phyloP scores from a whole-genome alignment of 2,888 invertebrate species.

The Chouioia cunea region DNA sequence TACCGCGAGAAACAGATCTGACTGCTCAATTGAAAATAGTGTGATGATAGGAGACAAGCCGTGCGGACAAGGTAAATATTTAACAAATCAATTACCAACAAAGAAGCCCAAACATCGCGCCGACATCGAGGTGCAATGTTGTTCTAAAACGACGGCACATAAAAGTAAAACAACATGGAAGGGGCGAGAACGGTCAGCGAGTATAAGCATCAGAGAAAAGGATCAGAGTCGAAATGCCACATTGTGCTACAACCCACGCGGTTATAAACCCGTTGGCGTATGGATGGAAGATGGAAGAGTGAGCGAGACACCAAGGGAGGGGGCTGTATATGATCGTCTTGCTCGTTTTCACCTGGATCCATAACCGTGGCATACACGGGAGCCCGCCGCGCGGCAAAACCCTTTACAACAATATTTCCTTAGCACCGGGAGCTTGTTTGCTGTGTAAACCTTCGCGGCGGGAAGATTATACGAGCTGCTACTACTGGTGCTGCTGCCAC shows the following conservation, averaged over 20 bases:
- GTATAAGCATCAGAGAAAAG: too few relatives aligned
- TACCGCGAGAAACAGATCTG: too few relatives aligned
- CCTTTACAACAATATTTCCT: conserved; percentile 60
- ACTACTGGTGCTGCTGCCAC: neutral
- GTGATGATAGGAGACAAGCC: too few relatives aligned
- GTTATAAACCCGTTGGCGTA: conserved; percentile 8
- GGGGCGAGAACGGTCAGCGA: too few relatives aligned
- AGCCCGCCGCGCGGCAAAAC: conserved; percentile 18
- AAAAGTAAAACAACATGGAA: too few relatives aligned
- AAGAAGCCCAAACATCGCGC: neutral
- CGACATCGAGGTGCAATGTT: neutral
- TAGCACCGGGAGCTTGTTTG: conserved; percentile 58
- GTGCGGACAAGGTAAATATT: conserved; percentile 5
- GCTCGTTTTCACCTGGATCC: conserved; percentile 9
- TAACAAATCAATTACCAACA: conserved; percentile 22
- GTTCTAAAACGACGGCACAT: conserved; percentile 5
- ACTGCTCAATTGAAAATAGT: too few relatives aligned
- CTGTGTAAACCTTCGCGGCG: conserved; percentile 52
- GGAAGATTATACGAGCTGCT: conserved; percentile 1
- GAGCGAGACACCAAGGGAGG: neutral
- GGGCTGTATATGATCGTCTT: conserved; percentile 1
- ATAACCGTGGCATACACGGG: neutral
- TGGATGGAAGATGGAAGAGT: too few relatives aligned
- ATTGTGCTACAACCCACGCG: too few relatives aligned
- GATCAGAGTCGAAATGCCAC: too few relatives aligned